phyloP scores from a whole-genome alignment of 2,797 vertebrate genomes.

The Schizopygopsis malacanthus region DNA sequence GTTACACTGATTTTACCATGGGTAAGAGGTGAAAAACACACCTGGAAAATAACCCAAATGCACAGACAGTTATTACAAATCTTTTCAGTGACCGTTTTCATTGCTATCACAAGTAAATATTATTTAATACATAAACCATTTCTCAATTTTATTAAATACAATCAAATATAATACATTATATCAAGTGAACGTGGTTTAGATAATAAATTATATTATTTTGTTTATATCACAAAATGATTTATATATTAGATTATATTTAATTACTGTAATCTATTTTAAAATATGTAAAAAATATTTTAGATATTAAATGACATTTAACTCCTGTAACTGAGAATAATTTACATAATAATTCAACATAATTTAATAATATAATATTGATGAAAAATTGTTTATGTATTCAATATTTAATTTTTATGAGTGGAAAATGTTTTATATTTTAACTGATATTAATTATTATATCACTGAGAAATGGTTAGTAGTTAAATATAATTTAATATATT shows the following conservation, averaged over 20 bases:
- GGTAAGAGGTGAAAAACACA: not conserved
- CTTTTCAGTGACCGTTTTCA: not conserved
- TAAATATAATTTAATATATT: not conserved
- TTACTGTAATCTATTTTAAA: not conserved
- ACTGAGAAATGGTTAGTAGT: not conserved
- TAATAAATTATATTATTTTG: not conserved
- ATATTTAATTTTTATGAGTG: not conserved
- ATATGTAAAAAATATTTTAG: not conserved
- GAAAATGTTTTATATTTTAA: not conserved
- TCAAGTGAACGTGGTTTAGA: not conserved
- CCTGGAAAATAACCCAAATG: not conserved
- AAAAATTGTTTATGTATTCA: not conserved
- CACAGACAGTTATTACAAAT: not conserved
- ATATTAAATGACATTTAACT: not conserved
- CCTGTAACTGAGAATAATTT: not conserved
- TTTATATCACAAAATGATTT: not conserved
- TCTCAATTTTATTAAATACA: not conserved
- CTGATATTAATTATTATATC: not conserved
- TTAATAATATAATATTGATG: no score
- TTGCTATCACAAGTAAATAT: not conserved
- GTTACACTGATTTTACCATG: not conserved
- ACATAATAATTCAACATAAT: not conserved
- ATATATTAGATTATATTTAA: not conserved
- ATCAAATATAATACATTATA: not conserved
- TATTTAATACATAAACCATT: not conserved